phyloP scores from a whole-genome alignment of 2,888 invertebrate species.

The Leucania comma region DNA sequence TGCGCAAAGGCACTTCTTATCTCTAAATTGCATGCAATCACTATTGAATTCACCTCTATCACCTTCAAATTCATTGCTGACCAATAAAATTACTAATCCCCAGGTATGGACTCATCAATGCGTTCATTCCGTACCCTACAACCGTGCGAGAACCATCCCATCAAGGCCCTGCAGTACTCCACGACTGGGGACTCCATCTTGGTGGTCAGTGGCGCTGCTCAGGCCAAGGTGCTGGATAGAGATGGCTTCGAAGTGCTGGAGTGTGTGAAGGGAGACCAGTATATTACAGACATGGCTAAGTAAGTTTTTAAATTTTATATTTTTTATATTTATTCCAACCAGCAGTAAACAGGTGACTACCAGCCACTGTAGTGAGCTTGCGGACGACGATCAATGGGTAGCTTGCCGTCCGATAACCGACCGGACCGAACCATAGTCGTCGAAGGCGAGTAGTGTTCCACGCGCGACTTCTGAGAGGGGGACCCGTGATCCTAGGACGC shows the following conservation, averaged over 20 bases:
- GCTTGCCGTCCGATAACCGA: too few species aligned
- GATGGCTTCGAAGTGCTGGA: slow-evolving; percentile 98
- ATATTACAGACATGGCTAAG: slow-evolving; percentile 97
- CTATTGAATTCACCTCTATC: too few species aligned
- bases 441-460: too few species aligned
- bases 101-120: slow-evolving; percentile 98
- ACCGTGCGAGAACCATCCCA: slow-evolving; percentile 98
- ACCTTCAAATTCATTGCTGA: not conserved
- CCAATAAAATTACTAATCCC: not conserved
- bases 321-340: not conserved
- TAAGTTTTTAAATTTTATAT: slow-evolving; percentile 59
- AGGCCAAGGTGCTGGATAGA: slow-evolving; percentile 98
- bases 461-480: too few species aligned
- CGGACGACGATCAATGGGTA: too few species aligned
- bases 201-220: slow-evolving; percentile 97
- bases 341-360: not conserved
- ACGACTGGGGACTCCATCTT: slow-evolving; percentile 98
- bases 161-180: slow-evolving; percentile 97
- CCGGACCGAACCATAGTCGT: too few species aligned
- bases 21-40: too few species aligned
- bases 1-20: too few species aligned
- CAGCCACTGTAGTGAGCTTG: too few species aligned
- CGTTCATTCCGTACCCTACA: slow-evolving; percentile 97
- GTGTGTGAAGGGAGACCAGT: slow-evolving; percentile 98
- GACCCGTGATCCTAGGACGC: too few species aligned